phyloP scores from a whole-genome alignment of 2,113 vertebrate species.

The Coptodon bakossiorum region DNA sequence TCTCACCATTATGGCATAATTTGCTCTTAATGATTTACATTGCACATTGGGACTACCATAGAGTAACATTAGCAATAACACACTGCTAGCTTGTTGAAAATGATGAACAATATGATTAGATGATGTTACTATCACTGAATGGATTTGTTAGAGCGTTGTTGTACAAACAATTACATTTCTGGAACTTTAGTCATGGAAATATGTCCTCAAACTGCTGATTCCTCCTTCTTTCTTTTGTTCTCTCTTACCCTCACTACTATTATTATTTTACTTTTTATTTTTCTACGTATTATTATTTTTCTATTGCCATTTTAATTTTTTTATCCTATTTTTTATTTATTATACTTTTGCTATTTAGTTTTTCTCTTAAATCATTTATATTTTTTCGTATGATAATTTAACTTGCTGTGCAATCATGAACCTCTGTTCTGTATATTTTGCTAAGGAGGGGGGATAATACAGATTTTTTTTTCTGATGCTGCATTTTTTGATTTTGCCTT shows the following conservation, averaged over 20 bases:
- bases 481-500: background rate
- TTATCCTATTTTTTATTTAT: accelerated
- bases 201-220: background rate
- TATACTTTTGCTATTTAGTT: accelerated
- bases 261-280: background rate
- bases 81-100: accelerated
- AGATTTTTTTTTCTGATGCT: background rate
- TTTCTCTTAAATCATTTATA: background rate
- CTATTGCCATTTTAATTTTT: accelerated
- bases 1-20: accelerated
- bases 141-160: background rate
- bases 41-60: background rate
- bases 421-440: background rate
- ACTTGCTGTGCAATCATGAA: background rate
- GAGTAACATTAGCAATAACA: background rate
- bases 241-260: background rate
- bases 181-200: accelerated
- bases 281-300: background rate
- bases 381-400: background rate
- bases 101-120: accelerated
- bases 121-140: accelerated
- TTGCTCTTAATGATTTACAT: background rate
- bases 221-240: accelerated
- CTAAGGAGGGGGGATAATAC: background rate
- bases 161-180: accelerated